Base-by-base conservation (phyloP, 2,113 vertebrate genomes). In the Psittacara wagleri region DNA sequence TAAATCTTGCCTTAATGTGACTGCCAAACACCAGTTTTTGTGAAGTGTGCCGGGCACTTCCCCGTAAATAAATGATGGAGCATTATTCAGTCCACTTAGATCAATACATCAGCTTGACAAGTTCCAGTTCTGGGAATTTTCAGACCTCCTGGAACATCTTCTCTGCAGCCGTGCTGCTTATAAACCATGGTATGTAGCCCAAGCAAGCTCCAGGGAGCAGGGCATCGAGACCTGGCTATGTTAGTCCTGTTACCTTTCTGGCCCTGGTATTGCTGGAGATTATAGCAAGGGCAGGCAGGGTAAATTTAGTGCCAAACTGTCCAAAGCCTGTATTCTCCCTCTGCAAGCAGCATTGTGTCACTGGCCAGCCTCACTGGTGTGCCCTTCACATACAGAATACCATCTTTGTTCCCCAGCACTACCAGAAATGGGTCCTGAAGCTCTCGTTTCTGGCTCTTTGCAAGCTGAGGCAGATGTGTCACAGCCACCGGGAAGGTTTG, bases 81-180 rank as follows among this genome's bases (percentile, higher is more conserved):
- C 91, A 73, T 96, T 94, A 92, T 96, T 95, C 92, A 94, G 93
- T 90, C 76, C 91, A 88, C 84, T 91, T 92, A 95, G 90, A 91
- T 97, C 92, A 94, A 93, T 96, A 94, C 86, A 87, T 92, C 86
- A 90, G 88, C 63, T 82, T 95, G 96, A 95, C 94, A 77, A 69
- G 93, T 92, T 92, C 81, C 91, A 90, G 78, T 92, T 92, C 89
- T 83, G 89, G 92, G 94, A 92, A 96, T 95, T 90, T 95, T 92
- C 92, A 95, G 92, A 92, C 69, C 39, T 79, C 61, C 44, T 62
- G 31, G 73, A 96, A 92, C 64, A 79, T 93, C 88, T 77, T 87
- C 51, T 86, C 67, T 84, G 73, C 49, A 86, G 29, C 79, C 23
- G 12, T 67, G 76, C 75, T 88, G 57, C 76, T 82, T 66, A 44